Conservation (phyloP, 2,797 vertebrate genomes). For the Neosilurus mollespiculum region DNA sequence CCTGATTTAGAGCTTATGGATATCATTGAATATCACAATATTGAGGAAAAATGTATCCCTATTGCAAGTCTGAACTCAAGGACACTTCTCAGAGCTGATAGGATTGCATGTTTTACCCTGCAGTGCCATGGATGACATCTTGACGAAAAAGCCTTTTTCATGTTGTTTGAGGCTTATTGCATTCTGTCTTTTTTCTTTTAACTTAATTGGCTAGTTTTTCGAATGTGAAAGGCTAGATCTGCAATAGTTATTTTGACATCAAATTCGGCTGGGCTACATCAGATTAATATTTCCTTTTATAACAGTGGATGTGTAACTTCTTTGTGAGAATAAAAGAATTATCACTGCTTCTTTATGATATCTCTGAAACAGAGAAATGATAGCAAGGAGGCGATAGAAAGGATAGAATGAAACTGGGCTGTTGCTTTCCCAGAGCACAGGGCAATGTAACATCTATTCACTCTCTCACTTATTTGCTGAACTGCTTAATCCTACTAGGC, state of each 20-base stretch:
- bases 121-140: not conserved
- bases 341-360: not conserved
- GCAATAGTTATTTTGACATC: not conserved
- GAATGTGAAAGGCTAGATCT: not conserved
- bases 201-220: not conserved
- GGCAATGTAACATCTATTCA: too few relatives aligned
- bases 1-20: not conserved
- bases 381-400: not conserved
- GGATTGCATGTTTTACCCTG: not conserved
- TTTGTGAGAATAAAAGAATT: not conserved
- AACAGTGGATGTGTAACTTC: conserved; percentile 2
- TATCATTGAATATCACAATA: conserved; percentile 10
- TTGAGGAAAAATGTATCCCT: conserved; percentile 1
- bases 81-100: not conserved
- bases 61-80: not conserved
- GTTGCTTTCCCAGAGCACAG: not conserved
- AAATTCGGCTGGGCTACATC: not conserved
- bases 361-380: not conserved
- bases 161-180: not conserved
- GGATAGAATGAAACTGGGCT: not conserved
- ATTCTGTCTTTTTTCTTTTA: not conserved
- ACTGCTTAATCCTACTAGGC: too few relatives aligned
- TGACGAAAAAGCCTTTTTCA: not conserved
- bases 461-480: too few relatives aligned
- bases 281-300: not conserved